phyloP scores from a whole-genome alignment of 2,888 invertebrate species.

The Philhelius pedissequus region DNA sequence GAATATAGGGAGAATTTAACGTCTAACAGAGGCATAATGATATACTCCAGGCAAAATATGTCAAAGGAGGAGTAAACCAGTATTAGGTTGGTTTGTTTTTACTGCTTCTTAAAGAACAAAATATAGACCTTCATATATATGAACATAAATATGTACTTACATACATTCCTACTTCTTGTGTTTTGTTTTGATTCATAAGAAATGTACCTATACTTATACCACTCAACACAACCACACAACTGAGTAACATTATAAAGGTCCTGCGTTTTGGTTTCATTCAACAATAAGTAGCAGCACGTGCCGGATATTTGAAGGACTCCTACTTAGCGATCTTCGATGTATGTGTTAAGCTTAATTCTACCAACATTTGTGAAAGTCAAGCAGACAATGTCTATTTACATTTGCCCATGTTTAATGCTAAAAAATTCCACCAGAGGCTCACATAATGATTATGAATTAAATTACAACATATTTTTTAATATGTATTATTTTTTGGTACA shows the following conservation, averaged over 20 bases:
- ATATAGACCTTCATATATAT: background rate
- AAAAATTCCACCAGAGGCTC: conserved; percentile 7
- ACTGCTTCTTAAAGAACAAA: background rate
- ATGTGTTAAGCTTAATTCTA: background rate
- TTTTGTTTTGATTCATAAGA: background rate
- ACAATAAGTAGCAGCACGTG: background rate
- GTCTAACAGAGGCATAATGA: background rate
- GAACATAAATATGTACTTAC: background rate
- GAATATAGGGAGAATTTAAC: background rate
- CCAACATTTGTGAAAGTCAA: background rate
- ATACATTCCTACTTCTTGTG: background rate
- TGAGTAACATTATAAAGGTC: background rate
- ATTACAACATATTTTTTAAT: too few species aligned
- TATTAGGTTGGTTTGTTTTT: background rate
- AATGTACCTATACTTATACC: too few species aligned
- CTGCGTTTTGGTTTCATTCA: background rate
- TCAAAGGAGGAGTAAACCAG: background rate
- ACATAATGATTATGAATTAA: background rate
- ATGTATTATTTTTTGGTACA: too few species aligned
- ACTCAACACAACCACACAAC: too few species aligned
- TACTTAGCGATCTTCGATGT: background rate
- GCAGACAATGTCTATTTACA: background rate
- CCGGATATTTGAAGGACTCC: background rate
- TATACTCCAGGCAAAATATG: conserved; percentile 5
- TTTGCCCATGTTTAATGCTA: background rate